Conservation (phyloP, 2,888 invertebrate species). For the Drosophila koepferae region DNA sequence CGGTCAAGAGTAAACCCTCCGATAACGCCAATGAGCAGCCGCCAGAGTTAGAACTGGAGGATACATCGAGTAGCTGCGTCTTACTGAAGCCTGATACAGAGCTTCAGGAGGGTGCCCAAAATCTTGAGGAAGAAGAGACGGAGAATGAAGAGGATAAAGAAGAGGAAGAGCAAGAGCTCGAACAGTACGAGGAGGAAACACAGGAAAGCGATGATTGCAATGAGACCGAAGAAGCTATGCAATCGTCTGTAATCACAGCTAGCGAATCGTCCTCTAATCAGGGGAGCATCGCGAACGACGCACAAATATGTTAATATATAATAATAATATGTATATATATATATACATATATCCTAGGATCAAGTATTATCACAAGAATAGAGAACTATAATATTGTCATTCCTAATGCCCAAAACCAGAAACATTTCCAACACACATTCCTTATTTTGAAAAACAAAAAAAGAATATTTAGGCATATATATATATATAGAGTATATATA, state of each 20-base stretch:
- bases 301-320: slow-evolving; percentile 47
- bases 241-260: slow-evolving; percentile 16
- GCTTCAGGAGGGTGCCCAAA: slow-evolving; percentile 20
- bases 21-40: neutral
- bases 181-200: slow-evolving; percentile 30
- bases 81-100: slow-evolving; percentile 39
- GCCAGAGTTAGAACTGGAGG: slow-evolving; percentile 18
- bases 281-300: slow-evolving; percentile 24
- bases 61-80: slow-evolving; percentile 2
- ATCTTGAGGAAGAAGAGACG: slow-evolving; percentile 44
- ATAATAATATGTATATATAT: neutral
- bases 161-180: slow-evolving; percentile 8
- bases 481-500: slow-evolving; percentile 38
- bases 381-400: slow-evolving; percentile 48
- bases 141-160: slow-evolving; percentile 9
- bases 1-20: neutral
- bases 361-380: slow-evolving; percentile 63
- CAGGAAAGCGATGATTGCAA: slow-evolving; percentile 37
- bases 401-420: slow-evolving; percentile 17
- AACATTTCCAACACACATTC: slow-evolving; percentile 71
- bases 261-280: slow-evolving; percentile 52
- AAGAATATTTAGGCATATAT: slow-evolving; percentile 14
- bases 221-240: slow-evolving; percentile 49
- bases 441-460: slow-evolving; percentile 55
- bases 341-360: slow-evolving; percentile 6